These are phyloP conservation scores for Erythrolamprus reginae DNA, from an alignment of 2,113 vertebrate species.

Conservation along the genomic window DNA sequence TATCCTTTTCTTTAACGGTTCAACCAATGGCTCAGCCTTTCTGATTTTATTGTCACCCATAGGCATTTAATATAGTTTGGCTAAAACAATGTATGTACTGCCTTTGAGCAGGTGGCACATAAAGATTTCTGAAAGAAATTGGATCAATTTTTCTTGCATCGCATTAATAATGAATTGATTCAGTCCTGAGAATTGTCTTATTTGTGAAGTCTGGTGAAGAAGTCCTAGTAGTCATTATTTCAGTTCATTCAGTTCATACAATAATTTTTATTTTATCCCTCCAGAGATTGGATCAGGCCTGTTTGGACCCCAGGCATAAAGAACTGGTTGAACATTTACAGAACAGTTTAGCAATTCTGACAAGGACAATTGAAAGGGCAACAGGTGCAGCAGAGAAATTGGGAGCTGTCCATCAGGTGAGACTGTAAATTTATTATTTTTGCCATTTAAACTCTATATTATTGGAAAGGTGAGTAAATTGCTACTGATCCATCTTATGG, in stretches of 20 bases:
- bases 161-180: neutral
- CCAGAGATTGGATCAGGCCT: conserved; percentile 71
- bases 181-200: too few species aligned
- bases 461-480: neutral
- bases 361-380: conserved; percentile 65
- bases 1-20: neutral
- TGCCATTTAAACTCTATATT: neutral
- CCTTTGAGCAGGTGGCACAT: neutral
- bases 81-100: neutral
- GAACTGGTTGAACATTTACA: conserved; percentile 72
- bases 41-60: neutral
- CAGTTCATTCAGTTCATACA: neutral
- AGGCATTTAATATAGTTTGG: neutral
- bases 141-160: neutral
- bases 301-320: conserved; percentile 59
- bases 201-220: neutral
- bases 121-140: neutral
- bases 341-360: conserved; percentile 70
- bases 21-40: neutral
- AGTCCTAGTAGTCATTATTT: neutral
- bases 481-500: neutral
- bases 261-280: neutral
- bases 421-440: neutral
- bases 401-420: conserved; percentile 82
- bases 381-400: conserved; percentile 74